Base-by-base conservation (phyloP, 37 sponge, comb jelly and placozoan genomes). In the Haliclona indistincta region DNA sequence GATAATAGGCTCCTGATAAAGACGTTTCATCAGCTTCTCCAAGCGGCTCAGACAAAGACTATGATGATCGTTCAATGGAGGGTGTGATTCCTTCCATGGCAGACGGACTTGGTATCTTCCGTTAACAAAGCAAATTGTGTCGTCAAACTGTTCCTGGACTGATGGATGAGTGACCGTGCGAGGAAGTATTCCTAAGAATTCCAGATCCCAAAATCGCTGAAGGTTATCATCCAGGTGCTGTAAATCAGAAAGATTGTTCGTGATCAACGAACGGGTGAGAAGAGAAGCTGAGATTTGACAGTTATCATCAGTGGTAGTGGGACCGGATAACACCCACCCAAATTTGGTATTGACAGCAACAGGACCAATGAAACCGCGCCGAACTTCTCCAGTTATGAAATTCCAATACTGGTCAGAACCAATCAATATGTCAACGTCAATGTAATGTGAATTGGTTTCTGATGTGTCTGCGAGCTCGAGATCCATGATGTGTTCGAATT, bases 291-390 rank as follows among this genome's bases (percentile, higher is more conserved):
- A 35, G 22, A 4, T 35, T 43, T 39, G 43, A n/a, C n/a, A n/a
- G 23, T 15, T 2, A 30, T 2, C 28, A 10, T 25, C 2, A 22
- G 29, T n/a, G n/a, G n/a, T n/a, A n/a, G 42, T 47, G n/a, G 70
- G 70, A 22, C 70, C 70, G n/a, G 70, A 68, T 32, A 68, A 68
- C 44, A 68, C 70, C 70, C 70, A 68, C 32, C 70, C 70, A 68
- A 68, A 29, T 32, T n/a, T 41, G 42, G 70, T 68, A 22, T 68
- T 32, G 3, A 68, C 5, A 43, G 70, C 70, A 30, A 32, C 32
- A 43, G 70, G 70, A 23, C 70, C 70, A 68, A 5, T 43, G 28
- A 23, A 5, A 3, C 47, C 70, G 1, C 70, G 70, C 15, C n/a
- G 23, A 20, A 43, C 29, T 29, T 32, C n/a, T 2, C 66, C 66